These are phyloP conservation scores for Xenopus petersii DNA, from an alignment of 2,797 vertebrate genomes.

Conservation along the genomic window DNA sequence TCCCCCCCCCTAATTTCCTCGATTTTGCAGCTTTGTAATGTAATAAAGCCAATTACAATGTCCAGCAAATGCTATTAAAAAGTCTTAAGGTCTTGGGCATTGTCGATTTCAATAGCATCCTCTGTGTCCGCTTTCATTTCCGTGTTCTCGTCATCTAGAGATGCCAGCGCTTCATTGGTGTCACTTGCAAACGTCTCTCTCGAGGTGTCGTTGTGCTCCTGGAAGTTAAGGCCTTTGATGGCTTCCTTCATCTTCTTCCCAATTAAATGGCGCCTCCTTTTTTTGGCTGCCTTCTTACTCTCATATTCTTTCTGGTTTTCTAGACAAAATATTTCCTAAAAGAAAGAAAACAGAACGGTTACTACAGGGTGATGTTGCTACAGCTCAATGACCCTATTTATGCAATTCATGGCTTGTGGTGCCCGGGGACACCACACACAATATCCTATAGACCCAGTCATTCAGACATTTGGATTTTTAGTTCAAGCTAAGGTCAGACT, in stretches of 20 bases:
- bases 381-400: no score
- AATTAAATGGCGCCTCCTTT: conserved; percentile 80
- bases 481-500: no score
- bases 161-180: conserved; percentile 89
- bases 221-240: conserved; percentile 86
- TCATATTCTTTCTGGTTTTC: conserved; percentile 82
- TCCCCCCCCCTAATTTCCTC: not conserved
- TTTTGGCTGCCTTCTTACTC: conserved; percentile 89
- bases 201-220: conserved; percentile 92
- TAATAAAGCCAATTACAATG: conserved; percentile 22
- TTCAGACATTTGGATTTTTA: no score
- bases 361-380: no score
- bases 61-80: conserved; percentile 69
- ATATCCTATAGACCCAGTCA: no score
- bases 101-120: conserved; percentile 85
- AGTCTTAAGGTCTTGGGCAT: conserved; percentile 81
- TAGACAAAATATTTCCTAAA: conserved; percentile 82
- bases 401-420: no score
- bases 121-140: conserved; percentile 78
- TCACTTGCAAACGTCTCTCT: conserved; percentile 95
- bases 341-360: not conserved
- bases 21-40: no score
- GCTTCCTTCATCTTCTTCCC: conserved; percentile 96
- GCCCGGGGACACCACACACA: no score
- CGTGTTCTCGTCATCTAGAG: conserved; percentile 77